Base-by-base conservation (phyloP, 2,797 vertebrate genomes). In the Momotus momota region DNA sequence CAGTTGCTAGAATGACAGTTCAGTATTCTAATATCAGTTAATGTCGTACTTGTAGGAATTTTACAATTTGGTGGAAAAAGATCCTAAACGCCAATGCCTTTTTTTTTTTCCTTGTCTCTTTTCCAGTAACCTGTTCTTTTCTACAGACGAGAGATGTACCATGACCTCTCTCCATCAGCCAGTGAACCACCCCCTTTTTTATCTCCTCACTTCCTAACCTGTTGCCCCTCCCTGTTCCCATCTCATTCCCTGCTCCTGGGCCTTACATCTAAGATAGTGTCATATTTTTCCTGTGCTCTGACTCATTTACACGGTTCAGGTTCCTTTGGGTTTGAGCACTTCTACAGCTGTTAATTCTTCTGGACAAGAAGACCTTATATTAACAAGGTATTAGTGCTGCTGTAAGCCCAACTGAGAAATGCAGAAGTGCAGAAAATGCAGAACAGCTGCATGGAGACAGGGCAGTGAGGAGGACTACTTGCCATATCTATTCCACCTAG, bases 201-300 rank as follows among this genome's bases (percentile, higher is more conserved):
- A 70, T 13, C 17, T 20, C 38, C 46, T 73, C 13, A 14, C 3
- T 65, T 81, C 35, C 23, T 55, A 64, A 49, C 4, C 49, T 61
- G 7, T 18, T 82, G 3, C 57, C 26, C 6, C 10, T 57, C 26
- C 11, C 12, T 64, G n/a, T 21, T 75, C 43, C n/a, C 9, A 38
- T 38, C 55, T 71, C 15, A 64, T 55, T 21, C 31, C 31, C 4
- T 0, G 0, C 31, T 54, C 38, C 35, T 0, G 0, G 35, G 27
- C 14, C 51, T 46, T 70, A 13, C 1, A 3, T 52, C 35, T n/a
- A 52, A 40, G 19, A 18, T 0, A 0, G 8, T 45, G 21, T 58
- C n/a, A 31, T 23, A 58, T 38, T 69, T 88, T 93, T 75, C 46
- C 58, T 45, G 29, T 80, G 41, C 16, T 81, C 79, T 75, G 54